A percentile compares a stretch with the other conserved stretches of the same genome.
phyloP scores from a whole-genome alignment of 2,113 vertebrate genomes.

The Thinocorus orbignyianus region DNA sequence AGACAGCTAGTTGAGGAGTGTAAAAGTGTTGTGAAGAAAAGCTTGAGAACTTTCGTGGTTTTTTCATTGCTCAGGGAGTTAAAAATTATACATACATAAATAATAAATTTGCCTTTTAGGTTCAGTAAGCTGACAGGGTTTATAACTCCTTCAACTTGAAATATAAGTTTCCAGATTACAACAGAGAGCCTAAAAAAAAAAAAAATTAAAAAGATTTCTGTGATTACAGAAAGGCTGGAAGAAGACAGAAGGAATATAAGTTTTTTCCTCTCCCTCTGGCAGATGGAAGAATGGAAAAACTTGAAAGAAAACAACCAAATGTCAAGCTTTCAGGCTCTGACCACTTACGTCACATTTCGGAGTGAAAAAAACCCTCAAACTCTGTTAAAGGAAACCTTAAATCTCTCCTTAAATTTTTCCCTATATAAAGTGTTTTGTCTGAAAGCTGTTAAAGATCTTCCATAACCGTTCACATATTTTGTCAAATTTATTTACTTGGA shows the following conservation, averaged over 20 bases:
- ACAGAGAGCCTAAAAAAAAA: neutral
- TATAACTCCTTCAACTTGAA: neutral
- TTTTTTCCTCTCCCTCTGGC: neutral
- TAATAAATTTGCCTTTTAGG: neutral
- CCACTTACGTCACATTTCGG: neutral
- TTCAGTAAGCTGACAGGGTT: neutral
- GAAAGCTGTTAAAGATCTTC: slow-evolving; percentile 4
- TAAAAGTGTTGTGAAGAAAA: neutral
- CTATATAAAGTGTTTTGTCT: neutral
- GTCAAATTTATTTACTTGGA: neutral
- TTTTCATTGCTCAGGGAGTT: neutral
- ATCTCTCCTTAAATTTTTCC: neutral
- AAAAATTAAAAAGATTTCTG: neutral
- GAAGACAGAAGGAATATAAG: neutral
- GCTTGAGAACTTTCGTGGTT: neutral
- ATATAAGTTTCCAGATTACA: neutral
- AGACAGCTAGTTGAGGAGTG: neutral
- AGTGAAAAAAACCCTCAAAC: neutral
- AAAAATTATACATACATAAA: neutral
- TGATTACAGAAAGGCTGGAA: neutral
- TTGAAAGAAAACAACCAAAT: neutral
- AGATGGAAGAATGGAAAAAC: neutral
- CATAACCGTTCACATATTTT: neutral
- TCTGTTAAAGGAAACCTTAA: neutral
- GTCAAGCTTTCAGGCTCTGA: neutral